Conservation (phyloP, 2,888 invertebrate species). For the Hofmannophila pseudospretella region DNA sequence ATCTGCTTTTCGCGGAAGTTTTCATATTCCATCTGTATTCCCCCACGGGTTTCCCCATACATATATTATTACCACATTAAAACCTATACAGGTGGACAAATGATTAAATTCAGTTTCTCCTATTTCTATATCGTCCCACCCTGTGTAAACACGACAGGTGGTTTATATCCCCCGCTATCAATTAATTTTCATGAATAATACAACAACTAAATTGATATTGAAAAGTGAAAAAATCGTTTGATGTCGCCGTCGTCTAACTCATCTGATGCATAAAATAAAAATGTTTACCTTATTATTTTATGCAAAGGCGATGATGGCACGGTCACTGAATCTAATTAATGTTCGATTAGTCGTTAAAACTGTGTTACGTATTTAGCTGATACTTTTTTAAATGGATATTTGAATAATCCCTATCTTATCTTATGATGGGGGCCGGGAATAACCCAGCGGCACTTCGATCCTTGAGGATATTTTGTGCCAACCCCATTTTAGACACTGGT, state of each 20-base stretch:
- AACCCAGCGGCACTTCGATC: too few species aligned
- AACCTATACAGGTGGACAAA: too few species aligned
- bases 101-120: too few species aligned
- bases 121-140: too few species aligned
- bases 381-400: not conserved
- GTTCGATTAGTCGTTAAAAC: constrained; percentile 6
- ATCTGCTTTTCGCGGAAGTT: too few species aligned
- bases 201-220: constrained; percentile 16
- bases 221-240: constrained; percentile 9
- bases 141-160: constrained; percentile 3
- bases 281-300: too few species aligned
- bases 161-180: not conserved
- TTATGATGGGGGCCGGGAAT: too few species aligned
- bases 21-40: too few species aligned
- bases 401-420: constrained; percentile 3
- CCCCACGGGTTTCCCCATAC: too few species aligned
- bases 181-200: constrained; percentile 10
- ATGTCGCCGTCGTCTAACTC: constrained; percentile 6
- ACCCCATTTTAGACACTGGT: too few species aligned
- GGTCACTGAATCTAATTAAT: constrained; percentile 5
- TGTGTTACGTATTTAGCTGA: not conserved
- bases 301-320: constrained; percentile 5
- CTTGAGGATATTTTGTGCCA: too few species aligned
- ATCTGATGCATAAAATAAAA: constrained; percentile 12
- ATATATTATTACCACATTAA: too few species aligned